phyloP scores from a whole-genome alignment of 1,140 invertebrate genomes.

The Aricia agestis region DNA sequence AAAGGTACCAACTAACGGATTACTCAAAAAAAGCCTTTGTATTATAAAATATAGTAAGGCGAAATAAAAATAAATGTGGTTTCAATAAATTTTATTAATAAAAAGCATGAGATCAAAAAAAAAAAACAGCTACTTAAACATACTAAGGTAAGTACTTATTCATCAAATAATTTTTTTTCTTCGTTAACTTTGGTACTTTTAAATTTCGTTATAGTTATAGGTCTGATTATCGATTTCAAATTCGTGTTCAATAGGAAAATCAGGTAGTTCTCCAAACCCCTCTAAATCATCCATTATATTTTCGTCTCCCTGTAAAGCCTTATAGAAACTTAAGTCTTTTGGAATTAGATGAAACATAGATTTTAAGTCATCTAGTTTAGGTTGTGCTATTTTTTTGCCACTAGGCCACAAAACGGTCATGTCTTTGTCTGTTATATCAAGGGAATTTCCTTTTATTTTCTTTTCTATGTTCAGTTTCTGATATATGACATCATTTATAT shows the following conservation, averaged over 20 bases:
- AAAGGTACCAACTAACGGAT: constrained; percentile 2
- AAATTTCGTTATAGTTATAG: constrained; percentile 4
- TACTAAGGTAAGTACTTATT: neutral
- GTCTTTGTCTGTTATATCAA: constrained; percentile 20
- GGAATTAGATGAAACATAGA: constrained; percentile 28
- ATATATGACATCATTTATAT: constrained; percentile 18
- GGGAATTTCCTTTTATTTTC: constrained; percentile 26
- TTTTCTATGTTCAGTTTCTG: constrained; percentile 25
- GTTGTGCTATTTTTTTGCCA: constrained; percentile 23
- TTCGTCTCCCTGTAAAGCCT: constrained; percentile 20
- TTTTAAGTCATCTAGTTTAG: constrained; percentile 26
- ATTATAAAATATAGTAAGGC: neutral
- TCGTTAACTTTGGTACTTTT: neutral
- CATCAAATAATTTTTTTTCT: constrained; percentile 4
- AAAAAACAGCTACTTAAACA: constrained; percentile 12
- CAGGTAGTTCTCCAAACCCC: constrained; percentile 20
- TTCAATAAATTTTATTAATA: constrained; percentile 9
- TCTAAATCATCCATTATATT: constrained; percentile 24
- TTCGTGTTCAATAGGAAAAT: constrained; percentile 25
- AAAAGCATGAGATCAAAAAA: constrained; percentile 15
- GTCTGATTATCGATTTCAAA: constrained; percentile 13
- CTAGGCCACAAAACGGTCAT: constrained; percentile 21
- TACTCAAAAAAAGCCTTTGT: neutral
- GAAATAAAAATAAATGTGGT: constrained; percentile 1
- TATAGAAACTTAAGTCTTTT: constrained; percentile 26